Percentiles rank a stretch among this genome's conserved stretches.
Evolutionary conservation across 2,888 invertebrate genomes (phyloP).

Genomic region (Acrobasis repandana): DNA sequence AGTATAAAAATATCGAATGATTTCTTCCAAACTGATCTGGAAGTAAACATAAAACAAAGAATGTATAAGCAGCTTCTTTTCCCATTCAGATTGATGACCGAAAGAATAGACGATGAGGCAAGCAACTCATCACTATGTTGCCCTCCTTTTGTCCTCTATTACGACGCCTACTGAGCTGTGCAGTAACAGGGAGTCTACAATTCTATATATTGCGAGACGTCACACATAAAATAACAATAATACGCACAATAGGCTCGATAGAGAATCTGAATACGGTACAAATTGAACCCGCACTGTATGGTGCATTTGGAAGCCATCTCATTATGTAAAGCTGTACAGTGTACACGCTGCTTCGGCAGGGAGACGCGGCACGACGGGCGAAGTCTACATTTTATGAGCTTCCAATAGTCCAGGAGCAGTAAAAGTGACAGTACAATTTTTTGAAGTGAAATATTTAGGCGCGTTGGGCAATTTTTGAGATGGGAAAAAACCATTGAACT

Average conservation of each 20-base stretch:
- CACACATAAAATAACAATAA: background rate
- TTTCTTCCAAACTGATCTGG: too few relatives aligned
- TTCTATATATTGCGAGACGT: background rate
- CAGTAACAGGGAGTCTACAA: background rate
- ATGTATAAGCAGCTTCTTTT: too few relatives aligned
- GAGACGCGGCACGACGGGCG: slow-evolving; percentile 48
- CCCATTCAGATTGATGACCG: too few relatives aligned
- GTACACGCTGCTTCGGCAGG: slow-evolving; percentile 37
- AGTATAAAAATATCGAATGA: too few relatives aligned
- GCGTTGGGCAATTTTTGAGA: too few relatives aligned
- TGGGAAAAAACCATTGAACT: too few relatives aligned
- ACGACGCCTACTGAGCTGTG: too few relatives aligned
- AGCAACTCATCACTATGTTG: too few relatives aligned
- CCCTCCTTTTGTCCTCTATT: too few relatives aligned
- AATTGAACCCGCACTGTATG: slow-evolving; percentile 20
- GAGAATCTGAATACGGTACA: slow-evolving; percentile 8
- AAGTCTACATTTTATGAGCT: slow-evolving; percentile 61
- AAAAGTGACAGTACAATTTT: background rate
- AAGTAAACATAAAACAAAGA: too few relatives aligned
- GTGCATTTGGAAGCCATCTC: slow-evolving; percentile 38
- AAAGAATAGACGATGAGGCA: too few relatives aligned
- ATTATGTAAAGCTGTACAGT: slow-evolving; percentile 44
- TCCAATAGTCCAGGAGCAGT: slow-evolving; percentile 23
- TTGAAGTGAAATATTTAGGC: too few relatives aligned
- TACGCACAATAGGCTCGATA: background rate